These are phyloP conservation scores for Oithona nana DNA, from an alignment of 2,888 invertebrate species.

Conservation along the genomic window DNA sequence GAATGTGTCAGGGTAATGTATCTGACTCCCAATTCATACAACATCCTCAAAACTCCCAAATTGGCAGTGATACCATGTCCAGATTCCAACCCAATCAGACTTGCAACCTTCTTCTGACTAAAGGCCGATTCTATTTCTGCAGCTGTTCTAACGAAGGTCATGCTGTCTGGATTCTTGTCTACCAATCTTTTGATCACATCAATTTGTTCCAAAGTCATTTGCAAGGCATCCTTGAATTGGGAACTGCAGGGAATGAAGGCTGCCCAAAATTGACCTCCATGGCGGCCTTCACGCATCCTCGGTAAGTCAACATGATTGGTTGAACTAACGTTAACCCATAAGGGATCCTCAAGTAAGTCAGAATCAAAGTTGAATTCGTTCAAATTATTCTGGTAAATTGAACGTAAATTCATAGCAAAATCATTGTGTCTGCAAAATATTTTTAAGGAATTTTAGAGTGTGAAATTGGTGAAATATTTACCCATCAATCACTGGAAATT, in stretches of 20 bases:
- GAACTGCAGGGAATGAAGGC: conserved; percentile 41
- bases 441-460: conserved; percentile 1
- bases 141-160: conserved; percentile 23
- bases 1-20: conserved; percentile 80
- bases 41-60: conserved; percentile 63
- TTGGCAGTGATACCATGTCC: conserved; percentile 81
- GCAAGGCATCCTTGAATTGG: conserved; percentile 27
- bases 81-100: conserved; percentile 61
- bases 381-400: conserved; percentile 18
- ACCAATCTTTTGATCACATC: conserved; percentile 28
- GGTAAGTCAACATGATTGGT: conserved; percentile 29
- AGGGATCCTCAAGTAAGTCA: background rate
- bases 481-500: conserved; percentile 23
- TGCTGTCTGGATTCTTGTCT: conserved; percentile 25
- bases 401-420: conserved; percentile 18
- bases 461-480: conserved; percentile 19
- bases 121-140: conserved; percentile 28
- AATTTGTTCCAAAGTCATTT: conserved; percentile 27
- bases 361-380: conserved; percentile 18
- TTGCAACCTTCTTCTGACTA: conserved; percentile 34
- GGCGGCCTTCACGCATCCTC: conserved; percentile 26
- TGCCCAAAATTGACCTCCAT: conserved; percentile 38
- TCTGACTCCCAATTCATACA: conserved; percentile 68
- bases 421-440: conserved; percentile 20
- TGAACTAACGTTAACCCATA: background rate